phyloP scores from a whole-genome alignment of 2,888 invertebrate genomes.

The Lycaena phlaeas region DNA sequence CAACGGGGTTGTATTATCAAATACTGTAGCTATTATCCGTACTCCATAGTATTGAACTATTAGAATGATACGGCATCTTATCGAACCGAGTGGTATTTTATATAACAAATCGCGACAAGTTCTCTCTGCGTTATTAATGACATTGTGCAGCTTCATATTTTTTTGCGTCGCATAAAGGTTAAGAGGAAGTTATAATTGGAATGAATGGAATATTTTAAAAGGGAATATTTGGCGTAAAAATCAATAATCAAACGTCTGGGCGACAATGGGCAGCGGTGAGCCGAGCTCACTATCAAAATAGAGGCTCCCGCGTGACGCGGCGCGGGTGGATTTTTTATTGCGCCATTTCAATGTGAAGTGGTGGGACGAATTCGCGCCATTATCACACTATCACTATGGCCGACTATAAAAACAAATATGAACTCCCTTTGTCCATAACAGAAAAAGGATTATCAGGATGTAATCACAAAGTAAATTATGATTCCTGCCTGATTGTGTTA shows the following conservation, averaged over 20 bases:
- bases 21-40: too few relatives aligned
- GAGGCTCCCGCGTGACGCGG: slow-evolving; percentile 54
- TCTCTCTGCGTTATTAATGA: slow-evolving; percentile 66
- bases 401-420: slow-evolving; percentile 15
- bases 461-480: slow-evolving; percentile 12
- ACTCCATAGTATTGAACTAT: too few relatives aligned
- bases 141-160: slow-evolving; percentile 44
- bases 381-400: slow-evolving; percentile 22
- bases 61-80: slow-evolving; percentile 20
- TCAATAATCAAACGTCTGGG: slow-evolving; percentile 63
- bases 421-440: background rate
- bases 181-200: slow-evolving; percentile 59
- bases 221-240: slow-evolving; percentile 69
- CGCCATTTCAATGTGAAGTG: slow-evolving; percentile 35
- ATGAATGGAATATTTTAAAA: slow-evolving; percentile 58
- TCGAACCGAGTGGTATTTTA: slow-evolving; percentile 16
- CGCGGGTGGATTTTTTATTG: slow-evolving; percentile 63
- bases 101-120: slow-evolving; percentile 53
- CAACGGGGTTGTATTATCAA: too few relatives aligned
- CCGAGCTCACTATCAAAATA: slow-evolving; percentile 66
- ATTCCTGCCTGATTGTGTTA: too few relatives aligned
- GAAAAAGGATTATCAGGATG: slow-evolving; percentile 9
- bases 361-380: slow-evolving; percentile 39
- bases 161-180: slow-evolving; percentile 50
- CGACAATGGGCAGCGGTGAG: slow-evolving; percentile 61